Conservation (phyloP, 2,113 vertebrate species). For the Myotis yumanensis region DNA sequence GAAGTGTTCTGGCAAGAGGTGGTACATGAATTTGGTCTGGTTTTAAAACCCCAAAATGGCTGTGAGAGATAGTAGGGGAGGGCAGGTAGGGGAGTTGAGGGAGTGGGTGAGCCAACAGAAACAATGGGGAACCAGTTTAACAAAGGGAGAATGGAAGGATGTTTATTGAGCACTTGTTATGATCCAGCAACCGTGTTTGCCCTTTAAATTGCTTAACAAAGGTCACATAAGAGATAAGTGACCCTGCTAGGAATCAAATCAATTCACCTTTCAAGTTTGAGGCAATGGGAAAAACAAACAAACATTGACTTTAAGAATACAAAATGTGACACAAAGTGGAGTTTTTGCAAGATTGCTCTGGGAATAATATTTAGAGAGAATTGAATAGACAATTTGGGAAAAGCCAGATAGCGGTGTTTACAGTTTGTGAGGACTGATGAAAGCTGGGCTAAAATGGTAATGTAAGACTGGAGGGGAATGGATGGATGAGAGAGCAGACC, state of each 20-base stretch:
- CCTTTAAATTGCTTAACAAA: constrained; percentile 7
- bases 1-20: not conserved
- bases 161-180: not conserved
- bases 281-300: not conserved
- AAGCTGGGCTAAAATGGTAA: not conserved
- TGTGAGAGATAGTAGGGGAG: not conserved
- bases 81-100: not conserved
- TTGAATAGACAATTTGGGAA: not conserved
- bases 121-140: not conserved
- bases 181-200: not conserved
- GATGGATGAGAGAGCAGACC: not conserved
- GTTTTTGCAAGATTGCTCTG: not conserved
- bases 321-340: not conserved
- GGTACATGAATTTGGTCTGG: not conserved
- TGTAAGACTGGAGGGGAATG: not conserved
- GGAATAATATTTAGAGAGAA: not conserved
- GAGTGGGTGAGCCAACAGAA: not conserved
- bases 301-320: not conserved
- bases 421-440: not conserved
- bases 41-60: not conserved
- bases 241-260: not conserved
- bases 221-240: not conserved
- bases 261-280: not conserved
- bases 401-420: not conserved
- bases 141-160: not conserved